A percentile compares a stretch with the other conserved stretches of the same genome.
Conservation (phyloP, 2,797 vertebrate species). For the Psittacula derbiana region DNA sequence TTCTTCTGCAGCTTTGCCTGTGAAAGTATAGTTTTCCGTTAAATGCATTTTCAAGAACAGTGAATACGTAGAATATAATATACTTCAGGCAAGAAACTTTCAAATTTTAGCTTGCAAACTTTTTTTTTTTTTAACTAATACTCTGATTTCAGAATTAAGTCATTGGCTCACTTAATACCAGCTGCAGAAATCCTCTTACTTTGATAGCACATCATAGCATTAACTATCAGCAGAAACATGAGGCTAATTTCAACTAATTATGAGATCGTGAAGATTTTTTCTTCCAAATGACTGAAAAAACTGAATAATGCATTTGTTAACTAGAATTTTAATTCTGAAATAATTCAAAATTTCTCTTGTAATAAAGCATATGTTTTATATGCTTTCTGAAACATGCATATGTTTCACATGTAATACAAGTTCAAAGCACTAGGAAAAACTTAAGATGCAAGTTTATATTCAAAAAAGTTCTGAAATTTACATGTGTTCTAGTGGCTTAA, state of each 20-base stretch:
- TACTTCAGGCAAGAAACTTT: neutral
- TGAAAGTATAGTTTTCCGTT: constrained; percentile 9
- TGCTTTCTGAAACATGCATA: neutral
- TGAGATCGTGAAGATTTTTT: neutral
- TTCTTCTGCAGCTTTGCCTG: constrained; percentile 76
- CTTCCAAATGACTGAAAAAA: neutral
- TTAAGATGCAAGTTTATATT: neutral
- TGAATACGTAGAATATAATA: neutral
- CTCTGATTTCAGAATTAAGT: neutral
- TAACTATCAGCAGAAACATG: neutral
- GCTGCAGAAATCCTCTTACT: neutral
- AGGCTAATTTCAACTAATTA: neutral
- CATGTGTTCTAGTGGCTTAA: neutral
- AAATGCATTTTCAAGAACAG: neutral
- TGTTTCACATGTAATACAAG: neutral
- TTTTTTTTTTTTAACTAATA: neutral
- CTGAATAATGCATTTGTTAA: neutral
- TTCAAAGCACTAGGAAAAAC: neutral
- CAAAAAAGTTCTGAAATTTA: neutral
- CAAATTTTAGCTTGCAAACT: neutral
- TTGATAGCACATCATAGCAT: neutral
- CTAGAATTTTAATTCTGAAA: neutral
- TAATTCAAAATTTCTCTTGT: neutral
- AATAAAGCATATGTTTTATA: neutral
- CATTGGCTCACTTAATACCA: neutral